Conservation (phyloP, 2,888 invertebrate genomes). For the Anodontia alba region DNA sequence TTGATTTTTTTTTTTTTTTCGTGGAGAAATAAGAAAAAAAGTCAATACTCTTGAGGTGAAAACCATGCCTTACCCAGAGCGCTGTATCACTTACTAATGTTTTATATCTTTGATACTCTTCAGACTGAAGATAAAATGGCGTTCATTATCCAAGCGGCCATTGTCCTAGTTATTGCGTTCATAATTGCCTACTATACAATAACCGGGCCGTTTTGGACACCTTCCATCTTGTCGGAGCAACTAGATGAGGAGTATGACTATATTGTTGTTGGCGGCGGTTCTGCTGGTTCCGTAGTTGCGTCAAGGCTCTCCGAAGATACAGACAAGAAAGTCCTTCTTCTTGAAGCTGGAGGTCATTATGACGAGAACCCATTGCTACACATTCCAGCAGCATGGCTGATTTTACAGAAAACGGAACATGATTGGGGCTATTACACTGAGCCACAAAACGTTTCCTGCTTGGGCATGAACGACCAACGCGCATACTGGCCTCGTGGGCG, state of each 20-base stretch:
- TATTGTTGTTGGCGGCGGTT: conserved; percentile 29
- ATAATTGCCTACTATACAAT: background rate
- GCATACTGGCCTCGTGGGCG: conserved; percentile 96
- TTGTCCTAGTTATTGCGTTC: background rate
- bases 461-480: conserved; percentile 85
- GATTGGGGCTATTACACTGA: conserved; percentile 85
- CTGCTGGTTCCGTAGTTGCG: conserved; percentile 32
- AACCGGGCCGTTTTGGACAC: background rate
- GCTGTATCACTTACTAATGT: no score
- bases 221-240: background rate
- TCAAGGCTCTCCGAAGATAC: conserved; percentile 26
- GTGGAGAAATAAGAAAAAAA: no score
- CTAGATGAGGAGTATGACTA: conserved; percentile 28
- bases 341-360: conserved; percentile 34
- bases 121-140: no score
- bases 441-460: conserved; percentile 78
- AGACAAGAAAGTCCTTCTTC: conserved; percentile 15
- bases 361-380: conserved; percentile 12
- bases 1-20: no score
- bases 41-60: no score
- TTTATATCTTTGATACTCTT: no score
- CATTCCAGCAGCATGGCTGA: conserved; percentile 85
- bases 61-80: no score
- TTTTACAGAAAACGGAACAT: conserved; percentile 74
- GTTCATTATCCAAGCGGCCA: background rate